phyloP scores from a whole-genome alignment of 1,140 invertebrate species.

The Drosophila lowei region DNA sequence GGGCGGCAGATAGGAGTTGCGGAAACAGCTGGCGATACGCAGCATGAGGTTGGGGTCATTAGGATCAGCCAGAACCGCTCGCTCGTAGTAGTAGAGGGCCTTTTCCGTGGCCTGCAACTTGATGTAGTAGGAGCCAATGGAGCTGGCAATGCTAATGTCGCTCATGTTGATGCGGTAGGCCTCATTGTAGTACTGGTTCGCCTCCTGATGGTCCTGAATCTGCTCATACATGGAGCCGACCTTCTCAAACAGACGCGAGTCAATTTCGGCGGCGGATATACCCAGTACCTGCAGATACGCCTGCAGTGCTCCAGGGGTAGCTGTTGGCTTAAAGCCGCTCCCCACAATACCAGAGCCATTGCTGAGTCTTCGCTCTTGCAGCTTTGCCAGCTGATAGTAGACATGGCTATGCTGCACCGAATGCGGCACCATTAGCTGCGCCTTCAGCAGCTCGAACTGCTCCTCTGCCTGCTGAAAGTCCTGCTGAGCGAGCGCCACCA shows the following conservation, averaged over 20 bases:
- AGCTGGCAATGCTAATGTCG: slow-evolving; percentile 94
- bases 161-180: slow-evolving; percentile 95
- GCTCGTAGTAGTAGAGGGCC: slow-evolving; percentile 94
- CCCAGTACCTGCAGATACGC: slow-evolving; percentile 92
- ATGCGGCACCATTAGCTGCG: slow-evolving; percentile 81
- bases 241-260: slow-evolving; percentile 92
- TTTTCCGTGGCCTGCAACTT: slow-evolving; percentile 95
- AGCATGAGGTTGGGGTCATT: slow-evolving; percentile 93
- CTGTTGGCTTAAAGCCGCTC: slow-evolving; percentile 82
- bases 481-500: slow-evolving; percentile 89
- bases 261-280: slow-evolving; percentile 89
- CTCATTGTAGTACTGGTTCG: slow-evolving; percentile 96
- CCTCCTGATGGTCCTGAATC: slow-evolving; percentile 94
- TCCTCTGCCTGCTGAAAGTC: slow-evolving; percentile 85
- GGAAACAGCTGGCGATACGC: slow-evolving; percentile 92
- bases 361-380: slow-evolving; percentile 87
- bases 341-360: slow-evolving; percentile 60
- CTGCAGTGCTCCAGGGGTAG: slow-evolving; percentile 91
- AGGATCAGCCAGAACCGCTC: slow-evolving; percentile 93
- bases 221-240: slow-evolving; percentile 93
- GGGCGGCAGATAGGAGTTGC: slow-evolving; percentile 91
- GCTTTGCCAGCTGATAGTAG: slow-evolving; percentile 92
- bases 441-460: slow-evolving; percentile 89
- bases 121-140: slow-evolving; percentile 95
- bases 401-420: slow-evolving; percentile 89